Evolutionary conservation across 2,113 vertebrate genomes (phyloP), one percentile per base, ranked within the genome.

Genomic region (Eira barbara): DNA sequence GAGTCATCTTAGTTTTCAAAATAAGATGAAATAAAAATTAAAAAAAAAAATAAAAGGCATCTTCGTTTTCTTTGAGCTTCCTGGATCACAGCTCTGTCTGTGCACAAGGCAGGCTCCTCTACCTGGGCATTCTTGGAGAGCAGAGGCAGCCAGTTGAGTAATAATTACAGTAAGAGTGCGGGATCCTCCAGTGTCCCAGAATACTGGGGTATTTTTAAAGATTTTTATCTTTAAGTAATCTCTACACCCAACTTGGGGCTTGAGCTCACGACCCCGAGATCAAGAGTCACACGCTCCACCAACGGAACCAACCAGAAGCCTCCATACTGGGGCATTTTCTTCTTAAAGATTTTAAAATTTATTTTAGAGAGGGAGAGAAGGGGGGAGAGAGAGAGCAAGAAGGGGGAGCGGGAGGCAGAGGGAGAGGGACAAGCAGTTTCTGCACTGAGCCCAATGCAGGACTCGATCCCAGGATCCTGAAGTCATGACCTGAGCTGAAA

Each of bases 141-240:
- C 21, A 10, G 34, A 61, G 17, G 4, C 52, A 1, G n/a, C 13
- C 45, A 17, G 15, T 15, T 13, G 10, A 47, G 34, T 25, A 3
- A 25, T 7, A 1, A 6, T 1, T 31, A 8, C 23, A 45, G 81
- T 17, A 1, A 27, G 57, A 29, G 15, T 0, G 11, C 7, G 2
- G 0, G 0, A 9, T 8, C 1, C 9, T 17, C 67, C 39, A 7
- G 42, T 4, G 2, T 34, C 55, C 27, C 10, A 18, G 34, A 3
- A 23, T 2, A 21, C 79, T n/a, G 71, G 20, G 71, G 81, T 29
- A 39, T 39, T 13, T 73, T 73, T 42, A 17, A 45, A 76, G 71
- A 74, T 42, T 74, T 74, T 74, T 27, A 45, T 29, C 45, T 45
- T 76, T 29, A 76, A 45, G 73, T 76, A 45, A 45, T 76, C 73